phyloP scores from a whole-genome alignment of 30 jellyfish, hydroid and myxozoan species.

The Cassiopea xamachana region DNA sequence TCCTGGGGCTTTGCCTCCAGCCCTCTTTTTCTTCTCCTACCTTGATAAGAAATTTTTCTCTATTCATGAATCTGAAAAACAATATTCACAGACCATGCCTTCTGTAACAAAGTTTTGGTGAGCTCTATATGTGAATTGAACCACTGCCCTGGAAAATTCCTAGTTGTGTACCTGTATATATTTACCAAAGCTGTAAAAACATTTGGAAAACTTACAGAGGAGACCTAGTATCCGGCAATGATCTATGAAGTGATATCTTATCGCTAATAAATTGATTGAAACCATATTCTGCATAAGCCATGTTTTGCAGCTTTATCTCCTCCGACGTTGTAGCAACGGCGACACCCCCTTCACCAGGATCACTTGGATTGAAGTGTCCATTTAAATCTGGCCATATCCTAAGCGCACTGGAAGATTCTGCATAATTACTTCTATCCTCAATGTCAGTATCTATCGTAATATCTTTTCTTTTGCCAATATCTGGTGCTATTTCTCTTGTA shows the following conservation, averaged over 20 bases:
- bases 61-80: too few relatives aligned
- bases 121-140: too few relatives aligned
- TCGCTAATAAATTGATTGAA: conserved; percentile 96
- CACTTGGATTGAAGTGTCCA: conserved; percentile 55
- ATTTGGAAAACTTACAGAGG: conserved; percentile 64
- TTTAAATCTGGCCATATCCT: conserved; percentile 83
- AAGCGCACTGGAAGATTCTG: not conserved
- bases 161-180: too few relatives aligned
- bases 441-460: not conserved
- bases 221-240: conserved; percentile 90
- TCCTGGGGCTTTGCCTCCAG: too few relatives aligned
- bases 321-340: conserved; percentile 79
- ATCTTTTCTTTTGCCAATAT: conserved; percentile 31
- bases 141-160: too few relatives aligned
- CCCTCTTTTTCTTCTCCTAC: too few relatives aligned
- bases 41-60: too few relatives aligned
- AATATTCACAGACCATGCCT: too few relatives aligned
- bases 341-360: conserved; percentile 94
- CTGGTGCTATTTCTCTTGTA: conserved; percentile 9
- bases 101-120: too few relatives aligned
- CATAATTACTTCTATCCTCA: not conserved
- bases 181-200: too few relatives aligned
- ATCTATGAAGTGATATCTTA: conserved; percentile 90
- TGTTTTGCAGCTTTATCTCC: conserved; percentile 64
- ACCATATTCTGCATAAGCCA: conserved; percentile 95